phyloP scores from a whole-genome alignment of 2,797 vertebrate species.

The Parotocinclus haroldoi region DNA sequence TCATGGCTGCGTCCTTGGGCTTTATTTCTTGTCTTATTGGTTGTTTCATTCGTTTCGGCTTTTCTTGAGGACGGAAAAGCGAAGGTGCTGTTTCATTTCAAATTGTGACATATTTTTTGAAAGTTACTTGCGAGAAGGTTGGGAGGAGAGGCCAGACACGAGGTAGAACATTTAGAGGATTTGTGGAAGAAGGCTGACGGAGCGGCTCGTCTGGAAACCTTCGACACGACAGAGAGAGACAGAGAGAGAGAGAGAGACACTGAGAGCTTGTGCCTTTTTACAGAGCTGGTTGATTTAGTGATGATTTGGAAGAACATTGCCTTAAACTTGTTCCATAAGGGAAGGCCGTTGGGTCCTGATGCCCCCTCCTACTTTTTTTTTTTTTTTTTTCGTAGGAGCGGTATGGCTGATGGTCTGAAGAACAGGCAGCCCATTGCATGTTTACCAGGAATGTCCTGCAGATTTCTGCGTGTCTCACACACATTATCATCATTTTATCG shows the following conservation, averaged over 20 bases:
- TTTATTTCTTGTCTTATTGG: conserved; percentile 36
- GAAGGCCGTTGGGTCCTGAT: conserved; percentile 37
- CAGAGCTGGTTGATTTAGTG: conserved; percentile 74
- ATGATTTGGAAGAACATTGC: conserved; percentile 87
- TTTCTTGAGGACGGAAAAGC: conserved; percentile 42
- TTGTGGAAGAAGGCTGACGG: conserved; percentile 21
- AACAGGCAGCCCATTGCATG: conserved; percentile 64
- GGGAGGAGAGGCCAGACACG: conserved; percentile 39
- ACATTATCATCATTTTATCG: conserved; percentile 33
- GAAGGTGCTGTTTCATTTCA: conserved; percentile 59
- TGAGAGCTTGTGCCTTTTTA: conserved; percentile 88
- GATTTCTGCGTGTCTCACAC: conserved; percentile 61
- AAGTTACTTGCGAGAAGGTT: conserved; percentile 48
- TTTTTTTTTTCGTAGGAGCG: conserved; percentile 26
- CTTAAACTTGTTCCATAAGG: conserved; percentile 80
- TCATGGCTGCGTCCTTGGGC: conserved; percentile 31
- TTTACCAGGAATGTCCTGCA: conserved; percentile 63
- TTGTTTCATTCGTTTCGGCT: conserved; percentile 38
- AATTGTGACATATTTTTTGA: conserved; percentile 25
- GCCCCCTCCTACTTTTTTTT: conserved; percentile 24
- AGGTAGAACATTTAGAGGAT: conserved; percentile 48
- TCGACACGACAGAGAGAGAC: no score
- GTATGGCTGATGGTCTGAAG: conserved; percentile 61
- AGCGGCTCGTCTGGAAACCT: conserved; percentile 50
- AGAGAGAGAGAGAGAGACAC: conserved; percentile 65